Base-by-base conservation (phyloP, 2,797 vertebrate genomes). In the Rhincodon typus region DNA sequence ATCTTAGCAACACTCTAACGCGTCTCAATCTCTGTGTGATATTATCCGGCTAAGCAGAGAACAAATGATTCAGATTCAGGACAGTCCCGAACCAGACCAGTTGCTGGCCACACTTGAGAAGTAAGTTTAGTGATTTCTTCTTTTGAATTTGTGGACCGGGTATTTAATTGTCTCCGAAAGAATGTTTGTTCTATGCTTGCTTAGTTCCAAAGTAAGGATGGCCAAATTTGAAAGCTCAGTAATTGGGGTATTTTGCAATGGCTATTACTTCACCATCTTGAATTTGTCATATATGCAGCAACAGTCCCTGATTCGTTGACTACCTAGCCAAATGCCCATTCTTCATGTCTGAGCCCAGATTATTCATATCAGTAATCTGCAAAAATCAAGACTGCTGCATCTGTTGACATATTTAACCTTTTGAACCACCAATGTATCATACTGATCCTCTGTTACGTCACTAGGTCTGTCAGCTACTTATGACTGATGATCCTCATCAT, bases 1-100 rank as follows among this genome's bases (percentile, higher is more conserved):
- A 8, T n/a, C 91, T 7, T 94, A 98, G 97, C 97, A 97, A 97
- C 97, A 97, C 97, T 98, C 97, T 96, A 98, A 98, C 0, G 97
- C 97, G 0, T 97, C 97, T 46, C 97, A 98, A 96, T 98, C 97
- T 88, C 96, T 98, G 79, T 98, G 97, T 1, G 97, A 98, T 96
- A 97, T 98, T 91, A 97, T 98, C 96, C 97, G 97, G 42, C 96
- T 98, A 96, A 97, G 97, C 96, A 97, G 97, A 42, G 97, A 98
- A 95, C 97, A 98, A 96, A 96, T 97, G 97, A 96, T 97, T 95
- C 97, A 97, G 95, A 96, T 97, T 84, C 97, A 97, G 96, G 97
- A 97, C 57, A 96, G 97, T 94, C 96, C 96, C 0, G 97, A 98
- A 95, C 97, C 97, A 0, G 97, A 98, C 96, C 97, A 97, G 96